These are phyloP conservation scores for Himalopsyche anomala DNA, from an alignment of 2,888 invertebrate genomes.

Conservation along the genomic window DNA sequence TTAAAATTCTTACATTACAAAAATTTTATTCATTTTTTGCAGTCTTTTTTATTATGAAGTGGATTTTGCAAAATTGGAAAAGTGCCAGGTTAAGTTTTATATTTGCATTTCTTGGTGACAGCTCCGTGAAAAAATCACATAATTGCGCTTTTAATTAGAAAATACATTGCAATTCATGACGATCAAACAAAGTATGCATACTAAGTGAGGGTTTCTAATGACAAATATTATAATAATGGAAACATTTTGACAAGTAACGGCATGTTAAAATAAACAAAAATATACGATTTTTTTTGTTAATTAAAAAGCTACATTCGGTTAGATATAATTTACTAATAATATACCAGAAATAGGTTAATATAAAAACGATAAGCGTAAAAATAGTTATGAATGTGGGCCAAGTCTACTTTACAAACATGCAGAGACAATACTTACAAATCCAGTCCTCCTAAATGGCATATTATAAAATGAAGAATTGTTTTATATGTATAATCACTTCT, in stretches of 20 bases:
- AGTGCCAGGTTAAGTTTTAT: conserved; percentile 55
- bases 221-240: not conserved
- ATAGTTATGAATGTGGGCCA: conserved; percentile 55
- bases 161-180: not conserved
- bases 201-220: too few relatives aligned
- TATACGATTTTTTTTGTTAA: not conserved
- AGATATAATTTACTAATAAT: not conserved
- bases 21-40: conserved; percentile 33
- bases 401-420: conserved; percentile 49
- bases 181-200: not conserved
- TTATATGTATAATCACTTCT: conserved; percentile 45
- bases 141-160: conserved; percentile 23
- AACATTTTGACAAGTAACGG: conserved; percentile 14
- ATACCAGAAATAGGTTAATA: conserved; percentile 51
- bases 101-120: conserved; percentile 44
- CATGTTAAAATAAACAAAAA: conserved; percentile 32
- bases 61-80: conserved; percentile 54
- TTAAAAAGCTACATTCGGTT: conserved; percentile 20
- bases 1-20: conserved; percentile 31
- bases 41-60: conserved; percentile 45
- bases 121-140: conserved; percentile 28
- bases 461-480: conserved; percentile 43
- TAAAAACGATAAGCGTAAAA: conserved; percentile 53
- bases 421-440: conserved; percentile 55
- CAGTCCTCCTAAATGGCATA: conserved; percentile 56